Base-by-base conservation (phyloP, 2,888 invertebrate species). In the Epiblema foenella region DNA sequence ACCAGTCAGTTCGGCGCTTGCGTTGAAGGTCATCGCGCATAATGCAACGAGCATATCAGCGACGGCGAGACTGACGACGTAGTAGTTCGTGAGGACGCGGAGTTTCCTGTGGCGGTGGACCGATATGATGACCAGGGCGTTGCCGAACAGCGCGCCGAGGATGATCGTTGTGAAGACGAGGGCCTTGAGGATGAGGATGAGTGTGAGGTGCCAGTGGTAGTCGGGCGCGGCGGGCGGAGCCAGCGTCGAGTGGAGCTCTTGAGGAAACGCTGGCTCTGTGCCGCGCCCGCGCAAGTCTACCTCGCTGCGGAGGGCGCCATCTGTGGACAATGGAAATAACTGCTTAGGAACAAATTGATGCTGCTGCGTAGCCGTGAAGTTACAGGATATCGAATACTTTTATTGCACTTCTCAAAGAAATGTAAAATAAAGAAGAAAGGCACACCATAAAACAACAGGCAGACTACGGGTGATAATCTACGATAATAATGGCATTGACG, bases 31-130 rank as follows among this genome's bases (percentile, higher is more conserved):
- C 98, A 98, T 98, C 77, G 98, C 98, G 84, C 98, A 97, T 70
- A 98, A 90, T 0, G 98, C 98, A 59, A 99, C 98, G 75, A 98
- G 93, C 93, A 98, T 96, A 84, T 99, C 99, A 51, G 99, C 98
- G 81, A 98, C 96, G 1, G 99, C 99, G 73, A 99, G 90, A 66
- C 98, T 98, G 79, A 99, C 98, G 77, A 99, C 98, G 94, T 98
- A 99, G 89, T 98, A 98, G 90, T 99, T 99, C 64, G 98, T 98
- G 83, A 98, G 97, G 75, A 98, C 97, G 59, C 98, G 94, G 1
- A 98, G 94, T 79, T 97, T 96, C 57, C 97, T 94, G 85, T 97
- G 97, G 58, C 97, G 94, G 77, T 96, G 95, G 33, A 98, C 97
- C 80, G 96, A 96, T 76, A 97, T 96, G 79, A 98, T 97, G 80